Evolutionary conservation across 2,888 invertebrate genomes (phyloP).

Genomic region (Trissolcus brochymenae): DNA sequence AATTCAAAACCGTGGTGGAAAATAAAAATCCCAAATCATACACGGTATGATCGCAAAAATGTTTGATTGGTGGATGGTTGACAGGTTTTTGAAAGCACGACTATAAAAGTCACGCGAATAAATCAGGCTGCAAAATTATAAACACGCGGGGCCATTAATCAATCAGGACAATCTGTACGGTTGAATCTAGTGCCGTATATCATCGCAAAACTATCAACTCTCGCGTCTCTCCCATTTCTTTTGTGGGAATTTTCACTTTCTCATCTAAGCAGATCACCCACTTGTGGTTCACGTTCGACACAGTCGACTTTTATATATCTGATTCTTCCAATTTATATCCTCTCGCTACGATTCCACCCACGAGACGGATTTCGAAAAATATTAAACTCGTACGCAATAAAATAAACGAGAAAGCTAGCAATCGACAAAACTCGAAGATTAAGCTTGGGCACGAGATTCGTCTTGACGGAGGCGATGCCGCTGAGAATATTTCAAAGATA

Average conservation of each 20-base stretch:
- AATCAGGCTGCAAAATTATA: slow-evolving; percentile 9
- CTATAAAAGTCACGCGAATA: slow-evolving; percentile 1
- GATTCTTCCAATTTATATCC: slow-evolving; percentile 3
- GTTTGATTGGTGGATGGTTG: too few species aligned
- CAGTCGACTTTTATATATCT: slow-evolving; percentile 20
- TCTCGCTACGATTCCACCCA: too few species aligned
- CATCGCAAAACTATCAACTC: slow-evolving; percentile 42
- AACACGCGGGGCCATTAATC: slow-evolving; percentile 17
- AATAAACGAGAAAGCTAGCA: too few species aligned
- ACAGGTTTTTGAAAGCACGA: too few species aligned
- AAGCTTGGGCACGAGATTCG: too few species aligned
- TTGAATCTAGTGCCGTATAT: slow-evolving; percentile 31
- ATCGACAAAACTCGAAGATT: not conserved
- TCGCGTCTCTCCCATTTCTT: slow-evolving; percentile 17
- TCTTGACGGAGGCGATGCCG: too few species aligned
- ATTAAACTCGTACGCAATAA: too few species aligned
- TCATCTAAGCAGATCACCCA: slow-evolving; percentile 27
- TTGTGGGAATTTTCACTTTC: slow-evolving; percentile 20
- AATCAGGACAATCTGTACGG: slow-evolving; percentile 39
- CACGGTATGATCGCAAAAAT: too few species aligned
- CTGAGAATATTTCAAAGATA: too few species aligned
- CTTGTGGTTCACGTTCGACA: slow-evolving; percentile 31
- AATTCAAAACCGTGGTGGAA: too few species aligned
- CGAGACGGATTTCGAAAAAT: too few species aligned
- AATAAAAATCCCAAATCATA: too few species aligned